Evolutionary conservation across 30 jellyfish, hydroid and myxozoan genomes (phyloP), one percentile per base, ranked within the genome.

Genomic region (Morbakka virulenta): DNA sequence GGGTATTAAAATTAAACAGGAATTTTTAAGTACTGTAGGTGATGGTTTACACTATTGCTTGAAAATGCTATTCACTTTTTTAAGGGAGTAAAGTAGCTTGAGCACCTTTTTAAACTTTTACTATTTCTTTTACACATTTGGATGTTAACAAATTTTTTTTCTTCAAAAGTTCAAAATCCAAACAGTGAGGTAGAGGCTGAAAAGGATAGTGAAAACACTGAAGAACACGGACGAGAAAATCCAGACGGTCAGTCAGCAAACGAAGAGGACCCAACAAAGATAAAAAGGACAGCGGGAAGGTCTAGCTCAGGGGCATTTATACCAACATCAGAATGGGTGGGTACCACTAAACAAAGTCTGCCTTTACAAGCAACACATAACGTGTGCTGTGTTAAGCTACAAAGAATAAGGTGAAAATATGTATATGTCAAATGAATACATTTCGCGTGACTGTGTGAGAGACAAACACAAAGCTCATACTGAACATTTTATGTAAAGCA

Each of bases 161-260:
- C 20, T 36, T 32, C 28, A 35, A 68, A 66, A 91, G 98, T 91
- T 61, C 98, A 91, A 91, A 91, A 91, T 76, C 98, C 98, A 34
- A 78, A 91, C 49, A n/a, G n/a, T n/a, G n/a, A n/a, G n/a, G n/a
- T n/a, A n/a, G n/a, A n/a, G n/a, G 91, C 91, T 24, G 95, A 86
- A 25, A 95, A 84, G 32, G 95, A 85, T 17, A 69, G 85, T 26
- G 85, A 85, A 0, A n/a, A 75, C 3, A 52, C 65, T 3, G 91
- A 69, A 11, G 83, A 68, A 20, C 71, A 47, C 35, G 84, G 69
- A 35, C 77, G 91, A 4, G 79, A 77, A 23, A 79, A 81, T 3
- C 82, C 94, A 3, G 97, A 89, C 63, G 95, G 88, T 0, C 95
- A 92, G 24, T 91, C 96, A 20, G 95, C 88, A 13, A 88, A 89